Base-by-base conservation (phyloP, 2,113 vertebrate genomes). In the Indicator indicator region DNA sequence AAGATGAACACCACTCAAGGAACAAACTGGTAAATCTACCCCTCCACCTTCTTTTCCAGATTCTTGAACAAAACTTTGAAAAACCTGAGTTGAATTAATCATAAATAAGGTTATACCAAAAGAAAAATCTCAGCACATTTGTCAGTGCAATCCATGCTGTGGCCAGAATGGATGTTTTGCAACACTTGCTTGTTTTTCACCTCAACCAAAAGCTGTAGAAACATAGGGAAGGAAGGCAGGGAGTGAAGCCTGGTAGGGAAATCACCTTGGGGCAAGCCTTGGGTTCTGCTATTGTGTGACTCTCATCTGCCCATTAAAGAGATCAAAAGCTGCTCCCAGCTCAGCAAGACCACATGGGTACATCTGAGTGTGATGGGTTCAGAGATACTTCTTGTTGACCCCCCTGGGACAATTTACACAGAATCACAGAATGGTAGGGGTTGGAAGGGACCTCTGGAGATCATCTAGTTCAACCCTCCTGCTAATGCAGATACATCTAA, bases 291-390 rank as follows among this genome's bases (percentile, higher is more conserved):
- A 3, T 38, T 17, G 38, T 0, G 1, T 20, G 67, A 32, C 30
- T 54, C 67, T 11, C 63, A 72, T 20, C 69, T n/a, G 17, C 30
- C 33, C 0, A 0, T 20, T 40, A 23, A 73, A 26, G 68, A 48
- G 52, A 52, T 83, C 58, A 56, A 8, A 67, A 30, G 20, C 36
- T 26, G 64, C 74, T 84, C 52, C 54, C 1, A 7, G 20, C 54
- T 62, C 69, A 80, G 79, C 8, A 26, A 12, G 32, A 67, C 21
- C 1, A 0, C 1, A 1, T 15, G 46, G n/a, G 17, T 26, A 56
- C 0, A 0, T 27, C 32, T 6, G 38, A 27, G 42, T 30, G 3
- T 5, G 18, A 44, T 28, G 64, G 10, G 4, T 32, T 76, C 72
- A 46, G 54, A 6, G 23, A 20, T 33, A 42, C 40, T 50, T 32